Conservation (phyloP, 2,113 vertebrate species). For the Chionis minor region DNA sequence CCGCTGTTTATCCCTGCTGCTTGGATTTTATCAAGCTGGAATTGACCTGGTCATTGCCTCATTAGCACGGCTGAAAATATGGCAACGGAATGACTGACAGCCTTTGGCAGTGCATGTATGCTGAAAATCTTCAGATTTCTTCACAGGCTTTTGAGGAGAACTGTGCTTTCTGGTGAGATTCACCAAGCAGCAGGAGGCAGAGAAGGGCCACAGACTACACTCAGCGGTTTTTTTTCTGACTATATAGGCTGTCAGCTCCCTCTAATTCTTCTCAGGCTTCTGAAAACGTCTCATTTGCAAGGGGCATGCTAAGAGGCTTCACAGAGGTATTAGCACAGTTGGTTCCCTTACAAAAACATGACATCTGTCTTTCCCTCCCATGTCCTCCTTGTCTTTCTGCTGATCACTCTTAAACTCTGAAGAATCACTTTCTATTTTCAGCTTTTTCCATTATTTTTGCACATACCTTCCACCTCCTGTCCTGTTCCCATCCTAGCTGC, state of each 20-base stretch:
- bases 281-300: constrained; percentile 42
- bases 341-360: constrained; percentile 22
- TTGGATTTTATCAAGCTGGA: background rate
- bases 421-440: constrained; percentile 38
- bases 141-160: background rate
- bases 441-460: constrained; percentile 32
- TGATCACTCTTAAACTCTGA: constrained; percentile 19
- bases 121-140: background rate
- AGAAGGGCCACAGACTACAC: background rate
- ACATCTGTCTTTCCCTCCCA: constrained; percentile 28
- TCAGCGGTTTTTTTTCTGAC: background rate
- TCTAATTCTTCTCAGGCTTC: background rate
- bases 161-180: background rate
- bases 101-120: background rate
- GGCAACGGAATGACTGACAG: background rate
- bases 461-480: constrained; percentile 2
- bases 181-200: background rate
- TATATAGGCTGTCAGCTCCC: background rate
- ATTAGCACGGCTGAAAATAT: background rate
- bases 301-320: background rate
- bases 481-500: background rate
- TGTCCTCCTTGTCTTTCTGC: constrained; percentile 27
- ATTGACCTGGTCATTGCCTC: background rate
- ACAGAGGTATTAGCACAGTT: constrained; percentile 12
- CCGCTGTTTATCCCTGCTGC: background rate